Percentiles rank a stretch among this genome's conserved stretches.
These are phyloP conservation scores for Poicephalus gulielmi DNA, from an alignment of 2,113 vertebrate species.

Conservation along the genomic window DNA sequence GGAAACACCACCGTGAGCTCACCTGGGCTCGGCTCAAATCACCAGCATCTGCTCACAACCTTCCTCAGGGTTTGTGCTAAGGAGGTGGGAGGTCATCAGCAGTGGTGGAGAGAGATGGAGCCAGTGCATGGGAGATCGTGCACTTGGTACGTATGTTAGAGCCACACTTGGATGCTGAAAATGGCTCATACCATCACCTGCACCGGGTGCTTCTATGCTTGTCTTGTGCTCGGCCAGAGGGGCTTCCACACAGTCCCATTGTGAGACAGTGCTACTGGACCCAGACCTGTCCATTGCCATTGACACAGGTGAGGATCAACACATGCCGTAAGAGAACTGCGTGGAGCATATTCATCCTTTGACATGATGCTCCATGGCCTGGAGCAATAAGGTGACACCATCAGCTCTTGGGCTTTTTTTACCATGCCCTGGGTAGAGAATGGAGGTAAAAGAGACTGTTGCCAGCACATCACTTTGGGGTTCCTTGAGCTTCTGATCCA, in stretches of 20 bases:
- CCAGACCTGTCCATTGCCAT: fast-evolving
- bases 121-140: fast-evolving
- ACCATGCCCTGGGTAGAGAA: background rate
- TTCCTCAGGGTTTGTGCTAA: background rate
- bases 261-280: fast-evolving
- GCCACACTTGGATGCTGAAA: background rate
- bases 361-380: fast-evolving
- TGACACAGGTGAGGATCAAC: fast-evolving
- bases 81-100: background rate
- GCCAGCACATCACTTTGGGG: fast-evolving
- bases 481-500: background rate
- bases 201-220: fast-evolving
- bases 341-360: background rate
- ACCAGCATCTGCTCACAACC: background rate
- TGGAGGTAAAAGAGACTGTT: fast-evolving
- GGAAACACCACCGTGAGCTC: fast-evolving
- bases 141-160: fast-evolving
- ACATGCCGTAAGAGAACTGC: fast-evolving
- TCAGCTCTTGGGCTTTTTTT: background rate
- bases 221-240: background rate
- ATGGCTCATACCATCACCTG: background rate
- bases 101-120: background rate
- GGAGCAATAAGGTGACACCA: background rate
- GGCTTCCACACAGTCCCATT: background rate
- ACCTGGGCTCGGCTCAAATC: background rate